Conservation (phyloP, 2,113 vertebrate species). For the Hydrochoerus hydrochaeris region DNA sequence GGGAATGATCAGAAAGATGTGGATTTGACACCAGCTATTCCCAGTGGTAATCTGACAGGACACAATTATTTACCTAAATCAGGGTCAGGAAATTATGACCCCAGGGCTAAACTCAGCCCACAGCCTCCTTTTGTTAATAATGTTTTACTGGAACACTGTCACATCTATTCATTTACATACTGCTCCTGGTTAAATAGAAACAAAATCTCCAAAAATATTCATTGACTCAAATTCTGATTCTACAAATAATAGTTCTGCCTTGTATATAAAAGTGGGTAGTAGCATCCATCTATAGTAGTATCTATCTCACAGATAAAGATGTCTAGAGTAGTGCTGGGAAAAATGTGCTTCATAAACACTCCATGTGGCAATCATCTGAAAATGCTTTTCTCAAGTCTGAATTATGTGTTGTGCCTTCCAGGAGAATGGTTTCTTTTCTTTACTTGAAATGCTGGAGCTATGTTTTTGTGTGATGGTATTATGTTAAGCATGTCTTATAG, state of each 20-base stretch:
- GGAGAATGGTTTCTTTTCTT: background rate
- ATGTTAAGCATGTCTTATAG: background rate
- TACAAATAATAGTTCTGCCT: background rate
- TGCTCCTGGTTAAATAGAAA: background rate
- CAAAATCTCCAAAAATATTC: background rate
- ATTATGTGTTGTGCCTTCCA: background rate
- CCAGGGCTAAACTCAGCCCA: background rate
- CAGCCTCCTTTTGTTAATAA: constrained; percentile 1
- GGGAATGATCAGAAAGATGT: constrained; percentile 15
- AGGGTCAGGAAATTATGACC: constrained; percentile 16
- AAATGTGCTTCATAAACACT: background rate
- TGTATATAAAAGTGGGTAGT: background rate
- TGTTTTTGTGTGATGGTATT: background rate
- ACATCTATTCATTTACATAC: background rate
- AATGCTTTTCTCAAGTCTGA: background rate
- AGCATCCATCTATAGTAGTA: background rate
- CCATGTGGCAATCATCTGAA: background rate
- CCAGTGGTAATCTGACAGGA: background rate
- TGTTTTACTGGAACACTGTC: background rate
- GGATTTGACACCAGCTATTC: background rate
- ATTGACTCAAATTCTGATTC: background rate
- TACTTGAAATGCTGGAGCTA: constrained; percentile 17
- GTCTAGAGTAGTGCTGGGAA: background rate
- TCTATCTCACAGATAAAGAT: background rate
- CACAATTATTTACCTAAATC: constrained; percentile 41